Evolutionary conservation across 2,888 invertebrate species (phyloP), one percentile per base, ranked within the genome.

Genomic region (Troglohyphantes excavatus): DNA sequence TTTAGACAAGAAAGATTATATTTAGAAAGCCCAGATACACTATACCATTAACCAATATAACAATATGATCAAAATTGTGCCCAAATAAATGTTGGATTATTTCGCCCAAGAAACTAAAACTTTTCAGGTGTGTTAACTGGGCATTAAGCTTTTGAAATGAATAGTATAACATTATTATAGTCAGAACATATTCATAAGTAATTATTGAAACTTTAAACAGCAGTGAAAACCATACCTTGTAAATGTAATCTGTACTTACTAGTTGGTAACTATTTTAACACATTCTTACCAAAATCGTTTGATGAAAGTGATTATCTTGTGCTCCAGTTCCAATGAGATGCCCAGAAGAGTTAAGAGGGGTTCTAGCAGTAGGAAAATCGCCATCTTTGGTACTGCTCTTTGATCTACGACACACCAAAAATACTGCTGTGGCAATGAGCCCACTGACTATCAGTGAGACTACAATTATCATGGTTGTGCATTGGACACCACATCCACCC

Each of bases 401-500:
- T 19, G 39, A 39, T 0, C 70, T 75, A 27, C 39, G 75, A 11
- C 27, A 88, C 2, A 82, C 23, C 3, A 82, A 27, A 13, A 82
- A 68, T 21, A 75, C 75, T 13, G 88, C 88, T 1, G 46, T 19
- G 2, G 65, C 26, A 3, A 88, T 43, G 9, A 88, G 68, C 3
- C 82, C 82, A 27, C 75, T 76, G 2, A 88, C 70, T 23, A 88
- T 61, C 5, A 88, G 23, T 0, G 88, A 88, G 1, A 88, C 88
- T 0, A 76, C 70, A 6, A 72, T 75, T 33, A 88, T 88, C 82
- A 88, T 88, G 0, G 76, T 59, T 11, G 73, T 59, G 27, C 88
- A 88, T n/a, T 67, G 82, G 1, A 68, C 21, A 21, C 76, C 88
- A 76, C 88, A 88, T n/a, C 82, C 68, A 23, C 53, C n/a, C 82